Evolutionary conservation across 2,888 invertebrate genomes (phyloP).

Genomic region (Coronaproctus castanopsis): DNA sequence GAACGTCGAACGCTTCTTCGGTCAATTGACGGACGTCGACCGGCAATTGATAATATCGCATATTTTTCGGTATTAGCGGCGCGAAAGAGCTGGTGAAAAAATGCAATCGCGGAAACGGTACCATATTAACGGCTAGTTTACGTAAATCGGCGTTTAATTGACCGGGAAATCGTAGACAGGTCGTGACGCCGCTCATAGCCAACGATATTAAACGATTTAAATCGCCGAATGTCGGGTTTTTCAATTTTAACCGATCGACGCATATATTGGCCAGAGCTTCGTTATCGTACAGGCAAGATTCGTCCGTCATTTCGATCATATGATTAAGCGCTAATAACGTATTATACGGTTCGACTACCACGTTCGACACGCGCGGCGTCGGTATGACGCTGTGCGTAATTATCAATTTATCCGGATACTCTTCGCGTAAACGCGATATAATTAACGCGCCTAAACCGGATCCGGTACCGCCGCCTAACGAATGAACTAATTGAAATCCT

Average conservation of each 20-base stretch:
- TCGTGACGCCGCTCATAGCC: not conserved
- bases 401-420: not conserved
- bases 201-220: not conserved
- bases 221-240: not conserved
- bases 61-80: not conserved
- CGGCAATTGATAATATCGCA: not conserved
- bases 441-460: not conserved
- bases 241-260: not conserved
- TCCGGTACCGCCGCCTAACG: not conserved
- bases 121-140: not conserved
- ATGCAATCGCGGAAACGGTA: not conserved
- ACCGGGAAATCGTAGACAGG: not conserved
- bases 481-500: not conserved
- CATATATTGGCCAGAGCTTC: not conserved
- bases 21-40: not conserved
- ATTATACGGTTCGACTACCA: not conserved
- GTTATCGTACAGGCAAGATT: not conserved
- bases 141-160: not conserved
- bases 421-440: not conserved
- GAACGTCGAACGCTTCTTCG: not conserved
- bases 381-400: not conserved
- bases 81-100: not conserved
- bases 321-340: not conserved
- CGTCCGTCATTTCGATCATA: not conserved
- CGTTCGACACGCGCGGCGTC: not conserved